Evolutionary conservation across 2,113 vertebrate genomes (phyloP).

Genomic region (Thalassoma bifasciatum): DNA sequence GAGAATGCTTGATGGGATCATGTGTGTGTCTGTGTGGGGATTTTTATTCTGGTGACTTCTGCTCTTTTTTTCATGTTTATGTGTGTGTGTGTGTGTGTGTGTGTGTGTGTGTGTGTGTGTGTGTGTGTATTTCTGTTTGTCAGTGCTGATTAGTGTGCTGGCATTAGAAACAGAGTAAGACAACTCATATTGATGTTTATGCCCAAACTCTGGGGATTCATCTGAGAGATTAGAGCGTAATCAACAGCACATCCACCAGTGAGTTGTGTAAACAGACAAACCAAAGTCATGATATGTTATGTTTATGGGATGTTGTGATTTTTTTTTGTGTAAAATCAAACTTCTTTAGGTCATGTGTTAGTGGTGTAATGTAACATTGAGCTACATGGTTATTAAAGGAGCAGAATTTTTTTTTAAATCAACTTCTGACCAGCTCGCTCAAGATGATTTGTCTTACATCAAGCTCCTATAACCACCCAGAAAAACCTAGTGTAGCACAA

Average conservation of each 20-base stretch:
- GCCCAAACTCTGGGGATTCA: neutral
- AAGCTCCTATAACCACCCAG: no score
- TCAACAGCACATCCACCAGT: neutral
- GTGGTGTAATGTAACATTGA: no score
- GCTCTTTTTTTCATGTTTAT: neutral
- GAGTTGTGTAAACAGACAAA: neutral
- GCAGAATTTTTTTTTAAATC: neutral
- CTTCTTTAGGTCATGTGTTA: no score
- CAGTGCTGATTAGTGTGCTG: conserved; percentile 30
- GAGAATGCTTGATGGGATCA: conserved; percentile 48
- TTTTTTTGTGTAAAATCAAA: no score
- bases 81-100: conserved; percentile 8
- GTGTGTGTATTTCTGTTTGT: neutral
- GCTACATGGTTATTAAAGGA: no score
- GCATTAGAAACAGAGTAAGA: neutral
- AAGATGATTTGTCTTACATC: no score
- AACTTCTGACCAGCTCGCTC: no score
- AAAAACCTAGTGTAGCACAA: no score
- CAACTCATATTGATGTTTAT: conserved; percentile 14
- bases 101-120: neutral
- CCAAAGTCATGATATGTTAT: no score
- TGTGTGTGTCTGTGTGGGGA: conserved; percentile 33
- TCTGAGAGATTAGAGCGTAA: neutral
- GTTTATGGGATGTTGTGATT: no score
- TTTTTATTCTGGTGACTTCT: no score